These are phyloP conservation scores for Meandrusa payeni DNA, from an alignment of 2,888 invertebrate species.

Conservation along the genomic window DNA sequence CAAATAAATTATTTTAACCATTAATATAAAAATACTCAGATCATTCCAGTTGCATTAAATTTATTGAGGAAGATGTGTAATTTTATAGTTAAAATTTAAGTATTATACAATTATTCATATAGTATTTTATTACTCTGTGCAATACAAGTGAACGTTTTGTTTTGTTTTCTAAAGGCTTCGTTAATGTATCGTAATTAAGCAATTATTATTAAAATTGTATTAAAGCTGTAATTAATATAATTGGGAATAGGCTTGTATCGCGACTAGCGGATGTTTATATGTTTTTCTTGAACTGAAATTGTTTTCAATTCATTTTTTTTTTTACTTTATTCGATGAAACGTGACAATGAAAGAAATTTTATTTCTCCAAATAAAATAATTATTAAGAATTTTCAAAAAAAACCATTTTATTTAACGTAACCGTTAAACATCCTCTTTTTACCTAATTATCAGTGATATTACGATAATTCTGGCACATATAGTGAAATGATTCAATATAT, in stretches of 20 bases:
- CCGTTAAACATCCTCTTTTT: too few species aligned
- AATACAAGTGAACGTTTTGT: constrained; percentile 66
- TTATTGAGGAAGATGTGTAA: constrained; percentile 31
- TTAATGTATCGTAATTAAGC: constrained; percentile 59
- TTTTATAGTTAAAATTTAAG: constrained; percentile 53
- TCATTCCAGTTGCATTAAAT: constrained; percentile 30
- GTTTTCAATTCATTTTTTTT: constrained; percentile 48
- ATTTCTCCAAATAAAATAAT: constrained; percentile 72
- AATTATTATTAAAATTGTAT: constrained; percentile 66
- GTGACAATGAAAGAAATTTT: constrained; percentile 57
- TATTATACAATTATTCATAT: constrained; percentile 51
- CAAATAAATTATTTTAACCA: constrained; percentile 25
- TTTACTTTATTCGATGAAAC: constrained; percentile 51
- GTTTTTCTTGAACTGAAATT: constrained; percentile 47
- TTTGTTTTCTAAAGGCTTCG: constrained; percentile 58
- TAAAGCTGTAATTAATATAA: constrained; percentile 68
- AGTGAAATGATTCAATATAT: too few species aligned
- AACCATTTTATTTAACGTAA: too few species aligned
- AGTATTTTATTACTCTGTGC: constrained; percentile 73
- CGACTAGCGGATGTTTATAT: constrained; percentile 67
- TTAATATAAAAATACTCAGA: constrained; percentile 33
- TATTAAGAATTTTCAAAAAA: constrained; percentile 71
- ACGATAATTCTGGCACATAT: too few species aligned
- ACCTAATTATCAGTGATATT: too few species aligned
- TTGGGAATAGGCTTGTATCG: constrained; percentile 66